A percentile compares a stretch with the other conserved stretches of the same genome.
Evolutionary conservation across 2,888 invertebrate species (phyloP).

Genomic region (Agrochola macilenta): DNA sequence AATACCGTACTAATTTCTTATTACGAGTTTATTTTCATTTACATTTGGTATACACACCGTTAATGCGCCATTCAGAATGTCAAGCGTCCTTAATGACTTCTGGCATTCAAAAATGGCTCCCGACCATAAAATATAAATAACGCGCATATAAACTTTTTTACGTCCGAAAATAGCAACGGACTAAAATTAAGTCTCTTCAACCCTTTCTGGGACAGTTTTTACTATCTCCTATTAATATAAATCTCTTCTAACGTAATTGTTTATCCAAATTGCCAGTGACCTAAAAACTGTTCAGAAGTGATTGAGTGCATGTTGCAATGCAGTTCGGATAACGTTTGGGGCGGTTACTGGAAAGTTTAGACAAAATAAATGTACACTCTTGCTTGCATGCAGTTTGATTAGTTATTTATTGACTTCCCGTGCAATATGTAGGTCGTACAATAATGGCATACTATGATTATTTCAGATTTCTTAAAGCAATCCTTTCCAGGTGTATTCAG

Average conservation of each 20-base stretch:
- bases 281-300: slow-evolving; percentile 25
- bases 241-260: slow-evolving; percentile 28
- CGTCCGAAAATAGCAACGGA: slow-evolving; percentile 63
- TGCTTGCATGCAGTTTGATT: slow-evolving; percentile 3
- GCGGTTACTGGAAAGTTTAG: not conserved
- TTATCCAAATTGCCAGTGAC: slow-evolving; percentile 37
- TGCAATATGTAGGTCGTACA: not conserved
- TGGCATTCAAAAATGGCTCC: slow-evolving; percentile 60
- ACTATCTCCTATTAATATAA: slow-evolving; percentile 14
- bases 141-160: slow-evolving; percentile 58
- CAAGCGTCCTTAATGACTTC: slow-evolving; percentile 60
- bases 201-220: slow-evolving; percentile 46
- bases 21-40: slow-evolving; percentile 52
- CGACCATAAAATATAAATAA: slow-evolving; percentile 63
- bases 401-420: not conserved
- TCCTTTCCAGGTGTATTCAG: not conserved
- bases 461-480: not conserved
- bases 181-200: slow-evolving; percentile 56
- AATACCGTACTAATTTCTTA: slow-evolving; percentile 40
- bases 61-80: slow-evolving; percentile 56
- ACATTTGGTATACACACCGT: slow-evolving; percentile 42
- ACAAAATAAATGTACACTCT: not conserved
- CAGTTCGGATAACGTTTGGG: slow-evolving; percentile 4
- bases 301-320: slow-evolving; percentile 34
- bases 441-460: not conserved